Evolutionary conservation across 2,797 vertebrate species (phyloP).

Genomic region (Silurus lanzhouensis): DNA sequence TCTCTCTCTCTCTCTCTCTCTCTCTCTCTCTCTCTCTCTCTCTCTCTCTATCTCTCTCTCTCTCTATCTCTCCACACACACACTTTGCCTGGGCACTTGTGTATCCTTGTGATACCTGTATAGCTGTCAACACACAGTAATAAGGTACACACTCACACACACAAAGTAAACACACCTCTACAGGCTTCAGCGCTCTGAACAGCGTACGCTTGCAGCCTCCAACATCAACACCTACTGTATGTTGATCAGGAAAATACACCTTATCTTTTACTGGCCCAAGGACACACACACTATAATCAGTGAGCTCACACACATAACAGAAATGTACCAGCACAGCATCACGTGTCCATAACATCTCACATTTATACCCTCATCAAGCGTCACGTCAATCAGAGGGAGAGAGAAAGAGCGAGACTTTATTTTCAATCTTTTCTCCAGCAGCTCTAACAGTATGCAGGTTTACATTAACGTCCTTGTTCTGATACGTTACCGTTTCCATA

Average conservation of each 20-base stretch:
- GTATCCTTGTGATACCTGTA: not conserved
- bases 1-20: not conserved
- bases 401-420: not conserved
- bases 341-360: not conserved
- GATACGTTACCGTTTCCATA: not conserved
- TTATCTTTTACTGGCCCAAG: constrained; percentile 1
- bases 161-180: constrained; percentile 14
- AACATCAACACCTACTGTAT: not conserved
- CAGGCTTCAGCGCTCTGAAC: not conserved
- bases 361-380: not conserved
- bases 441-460: not conserved
- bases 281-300: not conserved
- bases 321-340: not conserved
- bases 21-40: no score
- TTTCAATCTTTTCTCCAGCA: not conserved
- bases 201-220: not conserved
- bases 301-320: not conserved
- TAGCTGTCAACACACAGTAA: constrained; percentile 24
- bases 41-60: not conserved
- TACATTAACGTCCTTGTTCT: not conserved
- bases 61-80: not conserved
- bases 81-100: not conserved
- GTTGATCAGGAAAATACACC: not conserved
- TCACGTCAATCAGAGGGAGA: not conserved
- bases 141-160: constrained; percentile 14